Evolutionary conservation across 2,797 vertebrate genomes (phyloP).

Genomic region (Pteronotus mesoamericanus): DNA sequence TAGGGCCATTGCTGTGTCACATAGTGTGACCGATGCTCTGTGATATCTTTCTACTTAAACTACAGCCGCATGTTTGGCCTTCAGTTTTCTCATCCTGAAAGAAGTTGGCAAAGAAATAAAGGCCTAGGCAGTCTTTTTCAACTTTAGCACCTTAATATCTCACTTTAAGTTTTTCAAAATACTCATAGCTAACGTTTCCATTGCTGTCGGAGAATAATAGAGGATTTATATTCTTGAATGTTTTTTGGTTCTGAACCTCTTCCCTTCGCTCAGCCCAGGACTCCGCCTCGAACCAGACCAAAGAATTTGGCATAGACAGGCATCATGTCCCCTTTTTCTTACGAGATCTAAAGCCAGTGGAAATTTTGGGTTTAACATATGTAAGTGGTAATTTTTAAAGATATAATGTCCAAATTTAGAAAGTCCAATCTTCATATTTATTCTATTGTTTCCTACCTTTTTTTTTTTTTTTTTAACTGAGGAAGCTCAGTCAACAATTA

Average conservation of each 20-base stretch:
- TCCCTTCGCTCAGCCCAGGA: not conserved
- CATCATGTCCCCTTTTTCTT: not conserved
- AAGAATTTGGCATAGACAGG: not conserved
- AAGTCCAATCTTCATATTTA: constrained; percentile 3
- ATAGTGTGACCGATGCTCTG: constrained; percentile 35
- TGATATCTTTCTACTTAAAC: constrained; percentile 45
- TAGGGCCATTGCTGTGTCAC: not conserved
- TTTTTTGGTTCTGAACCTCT: constrained; percentile 5
- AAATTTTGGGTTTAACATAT: not conserved
- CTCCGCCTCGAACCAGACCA: not conserved
- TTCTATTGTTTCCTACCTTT: not conserved
- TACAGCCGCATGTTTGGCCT: not conserved
- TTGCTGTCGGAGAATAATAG: not conserved
- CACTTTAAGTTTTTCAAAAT: not conserved
- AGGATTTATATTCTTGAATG: not conserved
- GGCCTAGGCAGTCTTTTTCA: not conserved
- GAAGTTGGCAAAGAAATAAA: not conserved
- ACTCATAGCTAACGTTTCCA: not conserved
- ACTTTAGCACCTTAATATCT: not conserved
- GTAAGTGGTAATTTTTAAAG: not conserved
- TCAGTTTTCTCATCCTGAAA: constrained; percentile 54
- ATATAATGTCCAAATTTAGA: not conserved
- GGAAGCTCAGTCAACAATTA: not conserved
- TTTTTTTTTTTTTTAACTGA: not conserved
- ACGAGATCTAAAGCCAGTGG: not conserved